Evolutionary conservation across 2,888 invertebrate genomes (phyloP).

Genomic region (Trypoxylon attenuatum): DNA sequence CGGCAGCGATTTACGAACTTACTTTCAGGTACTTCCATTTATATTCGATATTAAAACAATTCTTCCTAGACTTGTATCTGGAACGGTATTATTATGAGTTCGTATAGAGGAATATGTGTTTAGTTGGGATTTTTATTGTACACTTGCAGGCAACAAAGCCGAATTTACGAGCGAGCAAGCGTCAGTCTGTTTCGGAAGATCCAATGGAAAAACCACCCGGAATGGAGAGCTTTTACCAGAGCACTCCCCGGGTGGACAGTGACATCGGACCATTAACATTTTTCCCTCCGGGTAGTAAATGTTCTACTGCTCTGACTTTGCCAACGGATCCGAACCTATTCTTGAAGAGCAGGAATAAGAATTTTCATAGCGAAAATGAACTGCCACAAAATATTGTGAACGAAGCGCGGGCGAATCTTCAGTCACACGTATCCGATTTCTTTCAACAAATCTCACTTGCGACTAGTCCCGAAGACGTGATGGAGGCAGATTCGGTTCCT

Average conservation of each 20-base stretch:
- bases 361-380: slow-evolving; percentile 59
- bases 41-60: too few relatives aligned
- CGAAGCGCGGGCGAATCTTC: slow-evolving; percentile 68
- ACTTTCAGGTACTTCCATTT: slow-evolving; percentile 68
- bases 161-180: slow-evolving; percentile 63
- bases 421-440: slow-evolving; percentile 72
- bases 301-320: slow-evolving; percentile 60
- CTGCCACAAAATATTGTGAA: slow-evolving; percentile 68
- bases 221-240: slow-evolving; percentile 70
- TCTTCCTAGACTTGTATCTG: neutral
- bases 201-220: slow-evolving; percentile 56
- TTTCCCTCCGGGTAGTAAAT: slow-evolving; percentile 49
- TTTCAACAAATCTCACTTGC: slow-evolving; percentile 72
- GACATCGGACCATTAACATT: slow-evolving; percentile 71
- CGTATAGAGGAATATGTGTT: neutral
- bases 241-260: slow-evolving; percentile 70
- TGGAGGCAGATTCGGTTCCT: slow-evolving; percentile 70
- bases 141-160: slow-evolving; percentile 66
- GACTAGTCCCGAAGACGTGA: slow-evolving; percentile 72
- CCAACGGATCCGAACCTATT: slow-evolving; percentile 63
- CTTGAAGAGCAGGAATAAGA: slow-evolving; percentile 43
- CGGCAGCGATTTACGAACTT: slow-evolving; percentile 68
- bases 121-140: neutral
- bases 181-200: slow-evolving; percentile 64
- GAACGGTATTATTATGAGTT: neutral